Base-by-base conservation (phyloP, 2,888 invertebrate genomes). In the Drosophila anceps region DNA sequence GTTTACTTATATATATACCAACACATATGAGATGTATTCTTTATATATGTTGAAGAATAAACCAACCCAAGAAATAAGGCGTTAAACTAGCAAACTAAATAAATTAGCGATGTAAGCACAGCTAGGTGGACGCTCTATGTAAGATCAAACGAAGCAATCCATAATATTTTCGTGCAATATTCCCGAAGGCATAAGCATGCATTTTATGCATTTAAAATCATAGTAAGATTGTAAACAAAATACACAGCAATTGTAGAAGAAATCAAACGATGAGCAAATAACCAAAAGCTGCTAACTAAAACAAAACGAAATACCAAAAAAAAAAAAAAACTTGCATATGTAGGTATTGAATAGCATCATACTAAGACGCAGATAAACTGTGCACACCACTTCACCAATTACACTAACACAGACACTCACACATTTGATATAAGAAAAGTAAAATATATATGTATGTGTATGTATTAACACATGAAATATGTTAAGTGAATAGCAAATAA, bases 221-320 rank as follows among this genome's bases (percentile, higher is more conserved):
- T 60, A 63, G 46, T 64, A 73, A 63, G 64, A 69, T 62, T 70
- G 64, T 60, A 61, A 74, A 63, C 39, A 59, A 62, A 60, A 51
- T 18, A 39, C 39, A 43, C 37, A 69, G 62, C 70, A 82, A 82
- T 74, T 76, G 73, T 82, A 84, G 79, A 88, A 74, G 71, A 81
- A 84, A 84, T 85, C 80, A 80, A 84, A 88, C 59, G 84, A 85
- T 83, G 84, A 85, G 88, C 84, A 86, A 85, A 85, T 77, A 85
- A 85, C 84, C 88, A 85, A 85, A 84, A 86, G 83, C 78, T 84
- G 87, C 87, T 86, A 86, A 84, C 57, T 76, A 76, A 84, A 81
- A 67, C 69, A 74, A 81, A 71, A 31, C 1, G 9, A 27, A 75
- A 73, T 37, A 64, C 62, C 61, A 64, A 51, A 48, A 43, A 31